Conservation (phyloP, 2,888 invertebrate species). For the Teleiodes luculella region DNA sequence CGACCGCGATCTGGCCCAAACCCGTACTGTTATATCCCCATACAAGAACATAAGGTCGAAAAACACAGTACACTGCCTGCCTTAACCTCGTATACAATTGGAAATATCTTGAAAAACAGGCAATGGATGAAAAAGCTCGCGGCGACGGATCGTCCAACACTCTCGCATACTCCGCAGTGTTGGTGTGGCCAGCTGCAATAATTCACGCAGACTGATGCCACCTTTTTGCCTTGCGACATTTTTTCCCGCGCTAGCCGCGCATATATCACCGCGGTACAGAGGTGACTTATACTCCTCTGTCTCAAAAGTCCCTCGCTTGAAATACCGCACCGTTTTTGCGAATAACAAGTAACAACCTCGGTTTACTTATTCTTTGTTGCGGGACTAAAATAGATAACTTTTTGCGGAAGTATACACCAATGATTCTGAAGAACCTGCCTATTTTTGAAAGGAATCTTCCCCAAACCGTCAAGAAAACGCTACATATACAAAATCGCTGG, state of each 20-base stretch:
- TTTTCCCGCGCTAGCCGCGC: constrained; percentile 74
- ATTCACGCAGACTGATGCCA: constrained; percentile 71
- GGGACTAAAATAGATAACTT: constrained; percentile 2
- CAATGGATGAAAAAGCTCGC: neutral
- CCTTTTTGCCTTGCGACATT: constrained; percentile 73
- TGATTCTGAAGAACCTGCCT: neutral
- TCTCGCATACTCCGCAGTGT: constrained; percentile 61
- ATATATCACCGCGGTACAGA: constrained; percentile 58
- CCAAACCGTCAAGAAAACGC: constrained; percentile 26
- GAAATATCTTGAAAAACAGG: neutral
- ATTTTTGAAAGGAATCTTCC: neutral
- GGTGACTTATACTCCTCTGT: constrained; percentile 33
- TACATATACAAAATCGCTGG: constrained; percentile 34
- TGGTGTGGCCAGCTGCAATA: constrained; percentile 63
- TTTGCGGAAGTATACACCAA: constrained; percentile 6
- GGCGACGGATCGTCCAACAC: constrained; percentile 19
- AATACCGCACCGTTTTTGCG: constrained; percentile 42
- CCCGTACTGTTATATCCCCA: neutral
- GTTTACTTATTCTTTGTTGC: constrained; percentile 25
- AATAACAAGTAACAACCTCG: constrained; percentile 25
- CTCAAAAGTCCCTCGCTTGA: constrained; percentile 37
- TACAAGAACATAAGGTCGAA: neutral
- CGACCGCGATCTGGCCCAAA: constrained; percentile 36
- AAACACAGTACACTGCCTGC: neutral
- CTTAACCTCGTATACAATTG: neutral